Percentiles rank a stretch among this genome's conserved stretches.
These are phyloP conservation scores for Parazoanthus atlanticus DNA, from an alignment of 92 coral and sea anemone genomes.

Conservation along the genomic window DNA sequence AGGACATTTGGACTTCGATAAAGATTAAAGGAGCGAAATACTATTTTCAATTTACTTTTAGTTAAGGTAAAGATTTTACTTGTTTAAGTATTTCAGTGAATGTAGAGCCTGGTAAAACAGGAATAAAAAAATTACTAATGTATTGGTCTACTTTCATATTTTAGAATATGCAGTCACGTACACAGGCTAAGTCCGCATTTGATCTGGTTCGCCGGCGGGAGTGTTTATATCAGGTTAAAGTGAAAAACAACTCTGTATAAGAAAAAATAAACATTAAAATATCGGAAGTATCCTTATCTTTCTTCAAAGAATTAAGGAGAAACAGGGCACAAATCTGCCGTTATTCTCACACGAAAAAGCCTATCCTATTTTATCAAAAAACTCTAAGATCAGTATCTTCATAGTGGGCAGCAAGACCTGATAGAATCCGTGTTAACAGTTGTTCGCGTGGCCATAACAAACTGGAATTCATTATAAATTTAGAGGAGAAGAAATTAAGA, in stretches of 20 bases:
- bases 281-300: constrained; percentile 9
- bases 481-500: background rate
- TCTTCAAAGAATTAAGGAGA: background rate
- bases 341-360: constrained; percentile 21
- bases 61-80: background rate
- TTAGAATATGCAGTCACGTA: background rate
- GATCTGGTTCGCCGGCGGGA: background rate
- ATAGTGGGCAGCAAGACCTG: background rate
- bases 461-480: constrained; percentile 7
- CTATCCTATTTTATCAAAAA: background rate
- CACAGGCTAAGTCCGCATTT: background rate
- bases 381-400: background rate
- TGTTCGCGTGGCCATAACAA: background rate
- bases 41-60: background rate
- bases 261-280: background rate
- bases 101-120: background rate
- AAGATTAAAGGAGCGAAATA: background rate
- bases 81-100: background rate
- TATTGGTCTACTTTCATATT: background rate
- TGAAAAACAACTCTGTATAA: background rate
- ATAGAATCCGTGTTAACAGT: constrained; percentile 12
- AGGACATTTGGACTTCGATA: background rate
- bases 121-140: background rate
- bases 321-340: constrained; percentile 20
- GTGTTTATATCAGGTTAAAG: background rate